These are phyloP conservation scores for Tipula vernalis DNA, from an alignment of 2,888 invertebrate genomes.

Conservation along the genomic window DNA sequence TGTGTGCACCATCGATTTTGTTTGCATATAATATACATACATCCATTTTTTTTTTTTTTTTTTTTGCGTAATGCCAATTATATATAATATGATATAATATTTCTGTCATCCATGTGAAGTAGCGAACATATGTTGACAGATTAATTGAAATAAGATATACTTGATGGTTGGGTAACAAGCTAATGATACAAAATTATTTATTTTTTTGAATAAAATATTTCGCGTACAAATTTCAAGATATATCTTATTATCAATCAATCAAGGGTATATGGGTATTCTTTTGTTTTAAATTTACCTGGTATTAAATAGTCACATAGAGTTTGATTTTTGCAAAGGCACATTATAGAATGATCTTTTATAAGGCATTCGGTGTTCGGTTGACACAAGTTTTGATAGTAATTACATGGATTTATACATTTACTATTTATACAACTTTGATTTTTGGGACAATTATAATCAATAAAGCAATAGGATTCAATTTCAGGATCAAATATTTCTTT, in stretches of 20 bases:
- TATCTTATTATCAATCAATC: slow-evolving; percentile 5
- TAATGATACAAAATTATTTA: not conserved
- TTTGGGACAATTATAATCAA: slow-evolving; percentile 32
- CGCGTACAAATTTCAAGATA: not conserved
- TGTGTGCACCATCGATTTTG: not conserved
- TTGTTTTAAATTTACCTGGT: slow-evolving; percentile 42
- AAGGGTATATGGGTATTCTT: not conserved
- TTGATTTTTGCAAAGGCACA: slow-evolving; percentile 43
- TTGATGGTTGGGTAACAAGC: not conserved
- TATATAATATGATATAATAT: not conserved
- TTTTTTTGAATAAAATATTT: not conserved
- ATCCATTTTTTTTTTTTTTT: not conserved
- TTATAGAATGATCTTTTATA: slow-evolving; percentile 40
- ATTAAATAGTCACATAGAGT: slow-evolving; percentile 41
- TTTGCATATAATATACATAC: not conserved
- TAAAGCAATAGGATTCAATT: slow-evolving; percentile 21
- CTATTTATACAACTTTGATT: slow-evolving; percentile 38
- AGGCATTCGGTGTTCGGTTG: slow-evolving; percentile 36
- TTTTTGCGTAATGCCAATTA: slow-evolving; percentile 5
- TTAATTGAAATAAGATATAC: not conserved
- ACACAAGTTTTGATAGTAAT: slow-evolving; percentile 34
- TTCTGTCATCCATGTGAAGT: slow-evolving; percentile 7
- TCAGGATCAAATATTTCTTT: not conserved
- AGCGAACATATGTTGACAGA: not conserved
- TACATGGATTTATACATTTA: slow-evolving; percentile 42